Percentiles rank a stretch among this genome's conserved stretches.
Conservation (phyloP, 2,888 invertebrate species). For the Creontiades dilutus region DNA sequence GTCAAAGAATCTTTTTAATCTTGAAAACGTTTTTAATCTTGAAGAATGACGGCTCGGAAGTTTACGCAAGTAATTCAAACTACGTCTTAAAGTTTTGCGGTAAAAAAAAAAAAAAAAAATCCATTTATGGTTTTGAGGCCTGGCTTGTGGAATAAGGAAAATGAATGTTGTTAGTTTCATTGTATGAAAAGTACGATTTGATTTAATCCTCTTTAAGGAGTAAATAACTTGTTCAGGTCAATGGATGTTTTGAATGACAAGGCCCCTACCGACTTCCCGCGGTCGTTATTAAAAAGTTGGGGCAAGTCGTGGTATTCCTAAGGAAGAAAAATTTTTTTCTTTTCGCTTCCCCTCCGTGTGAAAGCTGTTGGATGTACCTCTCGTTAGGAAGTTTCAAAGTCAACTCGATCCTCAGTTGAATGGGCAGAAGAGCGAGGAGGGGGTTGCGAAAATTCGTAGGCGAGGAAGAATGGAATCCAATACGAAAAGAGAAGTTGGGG, state of each 20-base stretch:
- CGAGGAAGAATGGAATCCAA: slow-evolving; percentile 31
- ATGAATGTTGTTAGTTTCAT: not conserved
- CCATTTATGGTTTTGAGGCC: not conserved
- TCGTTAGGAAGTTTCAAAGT: slow-evolving; percentile 45
- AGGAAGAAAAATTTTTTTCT: slow-evolving; percentile 21
- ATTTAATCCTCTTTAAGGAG: not conserved
- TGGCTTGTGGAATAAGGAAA: not conserved
- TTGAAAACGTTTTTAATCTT: not conserved
- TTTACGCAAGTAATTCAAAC: not conserved
- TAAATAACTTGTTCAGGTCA: slow-evolving; percentile 47
- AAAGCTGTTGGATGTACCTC: slow-evolving; percentile 52
- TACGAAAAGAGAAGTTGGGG: not conserved
- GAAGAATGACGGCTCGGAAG: not conserved
- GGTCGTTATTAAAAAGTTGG: slow-evolving; percentile 29
- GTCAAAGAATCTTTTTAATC: not conserved
- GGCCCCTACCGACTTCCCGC: not conserved
- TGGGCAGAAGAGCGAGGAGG: not conserved
- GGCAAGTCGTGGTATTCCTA: slow-evolving; percentile 11
- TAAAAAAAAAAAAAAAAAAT: not conserved
- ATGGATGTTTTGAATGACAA: slow-evolving; percentile 19
- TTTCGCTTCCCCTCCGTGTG: slow-evolving; percentile 19
- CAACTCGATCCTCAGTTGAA: slow-evolving; percentile 52
- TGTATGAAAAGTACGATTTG: slow-evolving; percentile 33
- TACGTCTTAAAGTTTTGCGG: not conserved
- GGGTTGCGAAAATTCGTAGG: slow-evolving; percentile 7